Evolutionary conservation across 2,797 vertebrate species (phyloP).

Genomic region (Muraenolepis orangiensis): DNA sequence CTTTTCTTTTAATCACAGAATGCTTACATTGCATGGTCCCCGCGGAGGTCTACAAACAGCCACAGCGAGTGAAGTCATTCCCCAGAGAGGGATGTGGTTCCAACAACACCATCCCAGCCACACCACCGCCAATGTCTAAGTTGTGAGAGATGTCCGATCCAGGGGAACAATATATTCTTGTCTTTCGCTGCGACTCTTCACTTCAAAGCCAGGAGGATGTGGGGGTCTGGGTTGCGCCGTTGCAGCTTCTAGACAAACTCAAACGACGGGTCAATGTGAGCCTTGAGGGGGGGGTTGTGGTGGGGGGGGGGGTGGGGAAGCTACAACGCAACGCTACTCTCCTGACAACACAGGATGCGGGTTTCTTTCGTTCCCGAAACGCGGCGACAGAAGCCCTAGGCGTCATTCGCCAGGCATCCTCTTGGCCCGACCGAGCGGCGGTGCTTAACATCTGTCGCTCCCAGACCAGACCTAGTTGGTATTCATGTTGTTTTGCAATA

Average conservation of each 20-base stretch:
- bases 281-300: background rate
- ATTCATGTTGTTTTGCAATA: background rate
- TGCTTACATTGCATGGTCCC: background rate
- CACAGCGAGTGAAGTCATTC: background rate
- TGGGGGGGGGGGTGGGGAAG: constrained; percentile 10
- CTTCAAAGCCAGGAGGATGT: constrained; percentile 50
- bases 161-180: constrained; percentile 13
- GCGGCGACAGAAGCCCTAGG: no score
- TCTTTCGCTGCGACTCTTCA: background rate
- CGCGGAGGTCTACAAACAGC: no score
- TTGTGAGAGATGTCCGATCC: background rate
- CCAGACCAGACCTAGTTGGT: no score
- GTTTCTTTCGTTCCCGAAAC: constrained; percentile 2
- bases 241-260: constrained; percentile 43
- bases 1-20: background rate
- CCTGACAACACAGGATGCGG: constrained; percentile 40
- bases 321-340: constrained; percentile 23
- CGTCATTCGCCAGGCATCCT: no score
- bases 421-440: no score
- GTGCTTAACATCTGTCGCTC: no score
- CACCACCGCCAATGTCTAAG: background rate
- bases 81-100: background rate
- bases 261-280: constrained; percentile 32
- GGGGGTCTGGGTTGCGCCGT: constrained; percentile 36
- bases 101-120: background rate